A percentile compares a stretch with the other conserved stretches of the same genome.
Conservation (phyloP, 2,797 vertebrate species). For the Sparus aurata region DNA sequence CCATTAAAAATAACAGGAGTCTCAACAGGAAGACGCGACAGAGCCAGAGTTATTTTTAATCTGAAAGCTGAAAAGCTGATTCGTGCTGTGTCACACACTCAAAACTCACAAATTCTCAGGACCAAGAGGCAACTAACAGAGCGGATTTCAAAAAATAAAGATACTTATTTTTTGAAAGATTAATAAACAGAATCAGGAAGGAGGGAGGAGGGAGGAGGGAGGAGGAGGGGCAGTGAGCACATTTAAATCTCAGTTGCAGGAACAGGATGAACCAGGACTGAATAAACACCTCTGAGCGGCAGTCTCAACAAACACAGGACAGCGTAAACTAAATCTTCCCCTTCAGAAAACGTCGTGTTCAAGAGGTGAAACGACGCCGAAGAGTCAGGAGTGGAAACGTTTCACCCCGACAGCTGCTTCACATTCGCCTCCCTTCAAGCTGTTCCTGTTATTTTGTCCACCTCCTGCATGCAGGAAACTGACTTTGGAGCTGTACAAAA, state of each 20-base stretch:
- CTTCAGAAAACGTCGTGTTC: neutral
- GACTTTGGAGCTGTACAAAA: slow-evolving; percentile 5
- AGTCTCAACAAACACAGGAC: slow-evolving; percentile 31
- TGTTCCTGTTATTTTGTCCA: slow-evolving; percentile 15
- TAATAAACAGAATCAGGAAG: neutral
- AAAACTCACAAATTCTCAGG: slow-evolving; percentile 3
- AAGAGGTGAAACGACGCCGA: neutral
- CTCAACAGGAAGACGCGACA: slow-evolving; percentile 17
- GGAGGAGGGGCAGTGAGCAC: neutral
- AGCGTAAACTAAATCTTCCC: neutral
- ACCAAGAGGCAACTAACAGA: neutral
- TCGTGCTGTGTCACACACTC: neutral
- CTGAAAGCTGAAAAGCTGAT: slow-evolving; percentile 22
- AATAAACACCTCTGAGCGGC: neutral
- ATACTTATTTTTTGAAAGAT: neutral
- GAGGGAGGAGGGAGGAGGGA: no score
- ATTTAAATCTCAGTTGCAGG: slow-evolving; percentile 6
- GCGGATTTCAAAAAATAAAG: neutral
- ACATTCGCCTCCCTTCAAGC: neutral
- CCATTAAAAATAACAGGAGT: neutral
- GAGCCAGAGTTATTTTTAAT: slow-evolving; percentile 32
- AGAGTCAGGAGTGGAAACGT: no score
- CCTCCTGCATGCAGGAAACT: neutral
- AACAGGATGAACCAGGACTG: slow-evolving; percentile 2
- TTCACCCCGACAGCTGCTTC: neutral